A percentile compares a stretch with the other conserved stretches of the same genome.
Evolutionary conservation across 1,140 invertebrate genomes (phyloP).

Genomic region (Aphis gossypii): DNA sequence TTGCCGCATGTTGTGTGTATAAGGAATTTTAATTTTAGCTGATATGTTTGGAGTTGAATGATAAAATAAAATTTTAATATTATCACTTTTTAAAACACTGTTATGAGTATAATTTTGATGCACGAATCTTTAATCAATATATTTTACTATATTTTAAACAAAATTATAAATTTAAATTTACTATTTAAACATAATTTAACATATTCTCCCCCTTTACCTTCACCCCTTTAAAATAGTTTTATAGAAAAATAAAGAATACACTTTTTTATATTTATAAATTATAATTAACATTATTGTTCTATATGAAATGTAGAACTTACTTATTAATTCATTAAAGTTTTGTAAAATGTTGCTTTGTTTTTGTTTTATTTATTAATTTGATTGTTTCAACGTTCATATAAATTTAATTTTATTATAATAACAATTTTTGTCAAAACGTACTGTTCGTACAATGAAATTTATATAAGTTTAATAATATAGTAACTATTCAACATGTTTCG

Average conservation of each 20-base stretch:
- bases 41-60: not conserved
- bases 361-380: not conserved
- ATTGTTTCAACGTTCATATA: not conserved
- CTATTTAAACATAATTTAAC: not conserved
- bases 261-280: not conserved
- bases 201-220: not conserved
- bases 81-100: not conserved
- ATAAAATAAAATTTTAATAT: not conserved
- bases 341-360: not conserved
- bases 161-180: not conserved
- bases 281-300: not conserved
- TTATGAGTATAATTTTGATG: not conserved
- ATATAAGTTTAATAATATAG: not conserved
- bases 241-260: not conserved
- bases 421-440: not conserved
- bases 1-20: not conserved
- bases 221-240: not conserved
- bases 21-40: not conserved
- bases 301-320: not conserved
- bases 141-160: not conserved
- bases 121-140: not conserved
- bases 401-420: not conserved
- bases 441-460: not conserved
- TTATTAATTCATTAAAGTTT: not conserved
- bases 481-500: not conserved